Percentiles rank a stretch among this genome's conserved stretches.
Evolutionary conservation across 2,888 invertebrate species (phyloP).

Genomic region (Sarcophaga subvicina): DNA sequence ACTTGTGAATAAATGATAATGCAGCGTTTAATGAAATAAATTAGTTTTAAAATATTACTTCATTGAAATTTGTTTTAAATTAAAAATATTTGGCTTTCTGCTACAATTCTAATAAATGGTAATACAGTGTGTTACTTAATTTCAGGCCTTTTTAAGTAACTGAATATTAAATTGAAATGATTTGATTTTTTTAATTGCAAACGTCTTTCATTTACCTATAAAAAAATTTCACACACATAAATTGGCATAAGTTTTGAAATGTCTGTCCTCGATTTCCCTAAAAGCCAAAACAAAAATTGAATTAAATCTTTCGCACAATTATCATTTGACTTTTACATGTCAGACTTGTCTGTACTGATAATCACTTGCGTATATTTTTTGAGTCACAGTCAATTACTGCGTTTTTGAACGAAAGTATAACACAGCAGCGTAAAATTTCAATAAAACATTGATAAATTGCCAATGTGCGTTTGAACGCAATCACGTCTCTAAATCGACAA

Average conservation of each 20-base stretch:
- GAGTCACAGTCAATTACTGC: neutral
- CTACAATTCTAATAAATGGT: too few species aligned
- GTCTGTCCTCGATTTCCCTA: neutral
- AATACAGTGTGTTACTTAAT: too few species aligned
- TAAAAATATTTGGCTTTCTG: too few species aligned
- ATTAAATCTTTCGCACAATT: slow-evolving; percentile 4
- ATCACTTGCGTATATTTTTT: neutral
- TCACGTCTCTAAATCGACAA: slow-evolving; percentile 34
- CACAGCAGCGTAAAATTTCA: slow-evolving; percentile 37
- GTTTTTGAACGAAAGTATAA: neutral
- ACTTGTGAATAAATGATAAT: too few species aligned
- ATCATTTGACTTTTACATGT: slow-evolving; percentile 56
- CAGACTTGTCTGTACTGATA: slow-evolving; percentile 45
- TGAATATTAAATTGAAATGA: too few species aligned
- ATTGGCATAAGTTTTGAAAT: neutral
- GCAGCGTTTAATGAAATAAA: too few species aligned
- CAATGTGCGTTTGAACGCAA: slow-evolving; percentile 47
- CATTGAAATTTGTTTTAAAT: too few species aligned
- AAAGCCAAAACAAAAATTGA: neutral
- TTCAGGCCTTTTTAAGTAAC: too few species aligned
- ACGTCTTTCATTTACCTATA: too few species aligned
- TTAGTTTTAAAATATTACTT: too few species aligned
- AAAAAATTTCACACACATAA: neutral
- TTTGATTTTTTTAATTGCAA: too few species aligned
- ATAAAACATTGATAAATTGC: slow-evolving; percentile 66